Evolutionary conservation across 1,140 invertebrate species (phyloP).

Genomic region (Ceratina japonica): DNA sequence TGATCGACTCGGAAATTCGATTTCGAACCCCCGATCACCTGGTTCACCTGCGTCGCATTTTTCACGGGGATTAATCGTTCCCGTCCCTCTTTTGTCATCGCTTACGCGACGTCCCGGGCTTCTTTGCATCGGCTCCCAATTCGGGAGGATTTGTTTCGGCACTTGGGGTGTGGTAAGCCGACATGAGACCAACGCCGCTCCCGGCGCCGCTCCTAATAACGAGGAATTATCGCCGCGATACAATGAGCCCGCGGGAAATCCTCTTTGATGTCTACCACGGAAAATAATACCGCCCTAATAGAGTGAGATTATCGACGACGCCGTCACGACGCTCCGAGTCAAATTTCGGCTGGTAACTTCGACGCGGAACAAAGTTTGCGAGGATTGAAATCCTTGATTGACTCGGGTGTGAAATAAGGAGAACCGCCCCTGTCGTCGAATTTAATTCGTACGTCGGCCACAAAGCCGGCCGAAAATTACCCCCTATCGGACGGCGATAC

Average conservation of each 20-base stretch:
- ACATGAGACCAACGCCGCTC: conserved; percentile 74
- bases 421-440: not conserved
- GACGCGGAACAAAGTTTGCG: too few species aligned
- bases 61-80: conserved; percentile 73
- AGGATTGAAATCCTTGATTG: too few species aligned
- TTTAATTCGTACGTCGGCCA: not conserved
- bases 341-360: conserved; percentile 14
- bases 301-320: conserved; percentile 73
- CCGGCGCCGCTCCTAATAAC: conserved; percentile 74
- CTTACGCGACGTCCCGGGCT: conserved; percentile 50
- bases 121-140: conserved; percentile 77
- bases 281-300: conserved; percentile 77
- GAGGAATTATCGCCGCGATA: conserved; percentile 79
- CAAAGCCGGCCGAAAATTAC: conserved; percentile 22
- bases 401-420: not conserved
- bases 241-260: conserved; percentile 74
- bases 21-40: conserved; percentile 47
- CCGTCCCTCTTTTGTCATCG: conserved; percentile 58
- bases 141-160: conserved; percentile 78
- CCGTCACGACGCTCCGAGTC: not conserved
- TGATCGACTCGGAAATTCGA: conserved; percentile 48
- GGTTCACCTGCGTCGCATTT: conserved; percentile 73
- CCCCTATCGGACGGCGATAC: conserved; percentile 1
- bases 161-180: conserved; percentile 79
- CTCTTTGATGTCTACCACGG: conserved; percentile 77